These are phyloP conservation scores for Cerastis leucographa DNA, from an alignment of 2,888 invertebrate species.

Conservation along the genomic window DNA sequence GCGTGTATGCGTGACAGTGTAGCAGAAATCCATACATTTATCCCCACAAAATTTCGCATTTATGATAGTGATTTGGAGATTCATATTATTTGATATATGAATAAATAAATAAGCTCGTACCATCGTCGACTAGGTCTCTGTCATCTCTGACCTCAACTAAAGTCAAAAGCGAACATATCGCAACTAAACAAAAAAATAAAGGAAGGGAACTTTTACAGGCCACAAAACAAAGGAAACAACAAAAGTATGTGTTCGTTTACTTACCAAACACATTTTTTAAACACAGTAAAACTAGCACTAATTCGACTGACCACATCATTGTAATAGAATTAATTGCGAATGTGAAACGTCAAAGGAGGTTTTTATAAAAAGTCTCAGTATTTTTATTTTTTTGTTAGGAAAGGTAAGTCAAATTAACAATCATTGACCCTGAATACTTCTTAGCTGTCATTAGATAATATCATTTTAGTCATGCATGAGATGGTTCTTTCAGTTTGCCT, in stretches of 20 bases:
- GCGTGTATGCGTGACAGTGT: background rate
- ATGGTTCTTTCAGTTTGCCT: background rate
- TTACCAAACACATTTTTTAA: constrained; percentile 18
- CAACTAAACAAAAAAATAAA: too few relatives aligned
- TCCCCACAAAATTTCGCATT: too few relatives aligned
- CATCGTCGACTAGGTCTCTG: too few relatives aligned
- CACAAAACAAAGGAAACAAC: background rate
- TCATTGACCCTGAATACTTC: background rate
- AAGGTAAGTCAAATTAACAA: background rate
- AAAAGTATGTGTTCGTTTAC: background rate
- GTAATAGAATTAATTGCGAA: background rate
- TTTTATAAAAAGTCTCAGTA: background rate
- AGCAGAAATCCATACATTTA: too few relatives aligned
- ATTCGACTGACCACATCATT: constrained; percentile 9
- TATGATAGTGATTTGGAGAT: too few relatives aligned
- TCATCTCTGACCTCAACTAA: too few relatives aligned
- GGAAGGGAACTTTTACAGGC: too few relatives aligned
- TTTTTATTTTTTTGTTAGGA: background rate
- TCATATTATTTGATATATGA: background rate
- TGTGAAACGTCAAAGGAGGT: background rate
- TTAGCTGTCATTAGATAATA: background rate
- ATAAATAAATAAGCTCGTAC: too few relatives aligned
- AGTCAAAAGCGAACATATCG: too few relatives aligned
- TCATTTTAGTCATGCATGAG: background rate
- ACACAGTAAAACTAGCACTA: constrained; percentile 16